Evolutionary conservation across 2,113 vertebrate species (phyloP), one percentile per base, ranked within the genome.

Genomic region (Coregonus clupeaformis): DNA sequence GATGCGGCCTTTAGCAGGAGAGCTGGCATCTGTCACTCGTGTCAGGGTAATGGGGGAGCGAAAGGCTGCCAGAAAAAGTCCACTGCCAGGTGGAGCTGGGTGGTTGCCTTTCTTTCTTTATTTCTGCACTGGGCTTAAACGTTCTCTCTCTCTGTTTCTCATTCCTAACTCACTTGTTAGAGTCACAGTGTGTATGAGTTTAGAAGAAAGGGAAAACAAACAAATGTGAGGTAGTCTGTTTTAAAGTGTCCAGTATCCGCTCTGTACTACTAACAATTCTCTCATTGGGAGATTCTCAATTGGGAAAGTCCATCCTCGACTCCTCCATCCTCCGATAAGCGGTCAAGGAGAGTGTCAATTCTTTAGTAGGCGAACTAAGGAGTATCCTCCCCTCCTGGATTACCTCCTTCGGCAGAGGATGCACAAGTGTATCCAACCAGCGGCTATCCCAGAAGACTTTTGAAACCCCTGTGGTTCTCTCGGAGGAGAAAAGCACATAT

Each of bases 21-120:
- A 87, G 83, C 82, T 89, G 89, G 88, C 88, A 91, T 87, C 88
- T 92, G 89, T 91, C 91, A 84, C 75, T 79, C 75, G 71, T 84
- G 83, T 89, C 83, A 80, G 76, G 72, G 66, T 87, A 86, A 89
- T 85, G 80, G 84, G 78, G 84, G 78, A 57, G 71, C 76, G 77
- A 86, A 71, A 87, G 81, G 67, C 77, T 76, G 80, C 63, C 76
- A 62, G 73, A 79, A 85, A 72, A 63, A 71, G 32, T 62, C 76
- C 55, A 73, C 80, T 80, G 79, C 79, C 82, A 85, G 83, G 79
- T 86, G 83, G 55, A 83, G 72, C 64, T 52, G 18, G 29, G 47
- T 29, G 63, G 13, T 14, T 13, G 72, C 72, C 64, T 42, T 77
- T 80, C 70, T 77, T n/a, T 32, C 42, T 36, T 82, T 75, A 42